phyloP scores from a whole-genome alignment of 2,888 invertebrate species.

The Volucella zonaria region DNA sequence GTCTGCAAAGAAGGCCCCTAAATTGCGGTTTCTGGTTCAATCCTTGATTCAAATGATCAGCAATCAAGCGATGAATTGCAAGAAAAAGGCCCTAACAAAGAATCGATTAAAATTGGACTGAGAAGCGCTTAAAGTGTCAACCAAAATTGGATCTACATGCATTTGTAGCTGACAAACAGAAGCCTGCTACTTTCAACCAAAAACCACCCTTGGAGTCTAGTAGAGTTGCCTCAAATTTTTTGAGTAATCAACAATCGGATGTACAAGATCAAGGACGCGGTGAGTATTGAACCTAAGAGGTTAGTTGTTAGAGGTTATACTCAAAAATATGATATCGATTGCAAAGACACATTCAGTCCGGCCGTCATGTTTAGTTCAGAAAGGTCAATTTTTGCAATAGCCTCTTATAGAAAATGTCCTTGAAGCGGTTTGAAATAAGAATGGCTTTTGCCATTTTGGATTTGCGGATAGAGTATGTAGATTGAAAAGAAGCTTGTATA shows the following conservation, averaged over 20 bases:
- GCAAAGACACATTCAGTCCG: no score
- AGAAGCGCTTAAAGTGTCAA: conserved; percentile 2
- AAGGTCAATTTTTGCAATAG: no score
- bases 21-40: background rate
- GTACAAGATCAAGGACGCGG: no score
- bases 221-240: background rate
- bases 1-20: background rate
- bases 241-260: conserved; percentile 2
- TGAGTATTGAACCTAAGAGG: no score
- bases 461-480: no score
- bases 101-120: background rate
- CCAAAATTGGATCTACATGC: background rate
- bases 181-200: conserved; percentile 1
- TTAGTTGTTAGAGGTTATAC: background rate
- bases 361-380: no score
- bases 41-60: background rate
- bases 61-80: background rate
- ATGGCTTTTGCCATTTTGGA: no score
- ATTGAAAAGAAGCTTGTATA: no score
- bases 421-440: no score
- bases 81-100: background rate
- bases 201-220: conserved; percentile 1
- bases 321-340: no score
- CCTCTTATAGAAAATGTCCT: no score
- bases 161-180: conserved; percentile 5